Percentiles rank a stretch among this genome's conserved stretches.
Evolutionary conservation across 1,140 invertebrate genomes (phyloP).

Genomic region (Proales similis): DNA sequence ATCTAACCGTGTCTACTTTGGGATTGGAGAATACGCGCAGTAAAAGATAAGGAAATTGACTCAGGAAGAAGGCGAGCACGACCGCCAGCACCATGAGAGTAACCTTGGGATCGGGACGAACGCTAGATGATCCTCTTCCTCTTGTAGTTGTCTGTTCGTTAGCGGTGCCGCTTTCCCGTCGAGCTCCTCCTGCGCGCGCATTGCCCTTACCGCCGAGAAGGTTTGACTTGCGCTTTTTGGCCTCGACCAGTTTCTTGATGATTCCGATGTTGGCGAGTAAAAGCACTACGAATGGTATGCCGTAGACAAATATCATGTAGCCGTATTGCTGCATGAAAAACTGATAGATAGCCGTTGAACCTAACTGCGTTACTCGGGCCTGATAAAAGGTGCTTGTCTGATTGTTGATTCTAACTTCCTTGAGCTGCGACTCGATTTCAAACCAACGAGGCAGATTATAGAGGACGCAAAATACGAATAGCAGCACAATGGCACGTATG

Average conservation of each 20-base stretch:
- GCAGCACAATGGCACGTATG: slow-evolving; percentile 14
- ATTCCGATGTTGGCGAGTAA: slow-evolving; percentile 19
- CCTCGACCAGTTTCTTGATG: slow-evolving; percentile 27
- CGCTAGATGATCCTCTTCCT: slow-evolving; percentile 7
- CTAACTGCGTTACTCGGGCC: not conserved
- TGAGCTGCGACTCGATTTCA: slow-evolving; percentile 11
- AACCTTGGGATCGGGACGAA: slow-evolving; percentile 9
- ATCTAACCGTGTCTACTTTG: slow-evolving; percentile 16
- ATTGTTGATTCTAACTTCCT: no score
- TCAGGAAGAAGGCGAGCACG: slow-evolving; percentile 27
- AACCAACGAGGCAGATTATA: slow-evolving; percentile 38
- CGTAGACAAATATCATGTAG: slow-evolving; percentile 35
- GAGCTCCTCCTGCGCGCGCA: not conserved
- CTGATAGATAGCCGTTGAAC: slow-evolving; percentile 7
- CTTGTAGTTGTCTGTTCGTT: not conserved
- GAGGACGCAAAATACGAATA: slow-evolving; percentile 35
- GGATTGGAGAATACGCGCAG: slow-evolving; percentile 12
- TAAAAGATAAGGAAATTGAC: slow-evolving; percentile 33
- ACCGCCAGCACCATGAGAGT: slow-evolving; percentile 34
- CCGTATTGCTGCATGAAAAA: slow-evolving; percentile 15
- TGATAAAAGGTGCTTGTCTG: slow-evolving; percentile 17
- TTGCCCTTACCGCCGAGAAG: slow-evolving; percentile 6
- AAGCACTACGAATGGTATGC: slow-evolving; percentile 13
- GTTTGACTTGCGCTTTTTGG: slow-evolving; percentile 19
- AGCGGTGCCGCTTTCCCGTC: not conserved